Conservation (phyloP, 2,888 invertebrate species). For the Tinea trinotella region DNA sequence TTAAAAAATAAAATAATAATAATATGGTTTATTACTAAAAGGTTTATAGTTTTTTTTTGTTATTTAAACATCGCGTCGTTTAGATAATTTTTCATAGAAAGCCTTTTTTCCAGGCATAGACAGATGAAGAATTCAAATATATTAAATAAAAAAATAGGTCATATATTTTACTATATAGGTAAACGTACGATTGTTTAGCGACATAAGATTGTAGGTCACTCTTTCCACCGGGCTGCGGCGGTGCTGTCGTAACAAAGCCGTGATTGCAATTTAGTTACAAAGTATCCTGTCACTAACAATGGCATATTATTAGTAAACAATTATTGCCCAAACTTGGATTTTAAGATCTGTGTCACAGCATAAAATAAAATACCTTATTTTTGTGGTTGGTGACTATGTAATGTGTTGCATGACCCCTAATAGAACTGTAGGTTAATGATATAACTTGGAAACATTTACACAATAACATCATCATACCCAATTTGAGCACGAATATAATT, state of each 20-base stretch:
- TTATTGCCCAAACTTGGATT: not conserved
- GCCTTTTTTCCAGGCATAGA: too few relatives aligned
- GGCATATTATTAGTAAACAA: not conserved
- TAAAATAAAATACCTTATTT: too few relatives aligned
- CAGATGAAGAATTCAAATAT: too few relatives aligned
- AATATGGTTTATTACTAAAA: too few relatives aligned
- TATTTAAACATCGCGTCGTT: too few relatives aligned
- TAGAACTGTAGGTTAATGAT: not conserved
- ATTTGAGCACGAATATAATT: not conserved
- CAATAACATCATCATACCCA: not conserved
- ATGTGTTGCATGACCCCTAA: not conserved
- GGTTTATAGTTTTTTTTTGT: too few relatives aligned
- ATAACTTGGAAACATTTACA: not conserved
- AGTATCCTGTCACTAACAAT: not conserved
- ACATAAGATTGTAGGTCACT: not conserved
- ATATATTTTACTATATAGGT: too few relatives aligned
- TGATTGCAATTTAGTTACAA: not conserved
- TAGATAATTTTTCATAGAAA: too few relatives aligned
- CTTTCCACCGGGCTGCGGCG: not conserved
- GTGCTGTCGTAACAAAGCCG: not conserved
- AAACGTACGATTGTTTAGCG: not conserved
- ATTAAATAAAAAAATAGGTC: too few relatives aligned
- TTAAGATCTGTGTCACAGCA: too few relatives aligned
- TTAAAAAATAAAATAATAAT: too few relatives aligned
- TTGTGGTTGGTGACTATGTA: not conserved